These are phyloP conservation scores for Romanogobio albipinnatus DNA, from an alignment of 2,113 vertebrate genomes.

Conservation along the genomic window DNA sequence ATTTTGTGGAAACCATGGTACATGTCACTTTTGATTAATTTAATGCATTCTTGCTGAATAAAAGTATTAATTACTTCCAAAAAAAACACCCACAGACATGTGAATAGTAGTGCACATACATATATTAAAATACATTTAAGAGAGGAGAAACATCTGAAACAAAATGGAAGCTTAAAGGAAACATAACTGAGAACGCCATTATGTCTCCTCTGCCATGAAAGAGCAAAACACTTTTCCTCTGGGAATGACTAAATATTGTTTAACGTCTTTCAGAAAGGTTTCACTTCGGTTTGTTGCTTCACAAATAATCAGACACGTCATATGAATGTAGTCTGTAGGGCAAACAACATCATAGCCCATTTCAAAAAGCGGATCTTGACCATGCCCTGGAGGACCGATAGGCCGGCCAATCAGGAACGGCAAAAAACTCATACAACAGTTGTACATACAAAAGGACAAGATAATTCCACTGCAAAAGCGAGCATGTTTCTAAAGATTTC, in stretches of 20 bases:
- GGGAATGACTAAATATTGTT: slow-evolving; percentile 33
- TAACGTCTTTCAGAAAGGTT: slow-evolving; percentile 36
- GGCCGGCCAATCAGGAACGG: background rate
- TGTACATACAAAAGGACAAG: slow-evolving; percentile 33
- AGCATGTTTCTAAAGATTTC: slow-evolving; percentile 28
- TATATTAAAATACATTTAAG: background rate
- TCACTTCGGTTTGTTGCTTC: slow-evolving; percentile 31
- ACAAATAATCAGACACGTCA: slow-evolving; percentile 26
- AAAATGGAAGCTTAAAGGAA: slow-evolving; percentile 15
- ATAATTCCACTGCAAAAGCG: slow-evolving; percentile 21
- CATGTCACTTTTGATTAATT: background rate
- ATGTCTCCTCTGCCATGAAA: slow-evolving; percentile 7
- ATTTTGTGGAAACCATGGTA: background rate
- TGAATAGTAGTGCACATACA: background rate
- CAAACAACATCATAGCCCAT: slow-evolving; percentile 16
- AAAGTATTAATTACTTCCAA: background rate
- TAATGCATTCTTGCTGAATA: background rate
- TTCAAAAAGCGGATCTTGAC: slow-evolving; percentile 28
- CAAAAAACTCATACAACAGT: slow-evolving; percentile 12
- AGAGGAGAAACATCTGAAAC: slow-evolving; percentile 15
- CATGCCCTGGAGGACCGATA: background rate
- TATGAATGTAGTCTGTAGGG: slow-evolving; percentile 12
- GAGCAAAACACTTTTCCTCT: background rate
- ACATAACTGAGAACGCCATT: slow-evolving; percentile 23
- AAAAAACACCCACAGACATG: background rate